Evolutionary conservation across 1,140 invertebrate genomes (phyloP).

Genomic region (Brachionus asplanchnoidis): DNA sequence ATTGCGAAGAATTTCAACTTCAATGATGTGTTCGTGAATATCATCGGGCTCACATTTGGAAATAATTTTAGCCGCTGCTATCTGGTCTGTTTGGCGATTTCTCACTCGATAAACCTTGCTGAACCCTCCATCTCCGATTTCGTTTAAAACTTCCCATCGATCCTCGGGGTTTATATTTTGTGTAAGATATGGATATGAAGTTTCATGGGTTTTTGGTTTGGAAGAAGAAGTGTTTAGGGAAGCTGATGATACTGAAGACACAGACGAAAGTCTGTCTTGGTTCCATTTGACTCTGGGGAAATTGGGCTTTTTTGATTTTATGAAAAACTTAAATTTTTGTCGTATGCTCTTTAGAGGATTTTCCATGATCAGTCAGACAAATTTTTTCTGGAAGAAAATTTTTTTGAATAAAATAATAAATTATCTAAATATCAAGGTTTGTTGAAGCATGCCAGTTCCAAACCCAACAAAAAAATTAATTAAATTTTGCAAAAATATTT

Average conservation of each 20-base stretch:
- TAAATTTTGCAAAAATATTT: slow-evolving; percentile 18
- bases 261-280: not conserved
- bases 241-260: not conserved
- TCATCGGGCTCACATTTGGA: slow-evolving; percentile 92
- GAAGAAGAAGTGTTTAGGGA: not conserved
- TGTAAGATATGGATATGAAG: not conserved
- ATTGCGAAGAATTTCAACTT: slow-evolving; percentile 94
- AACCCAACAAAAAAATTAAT: not conserved
- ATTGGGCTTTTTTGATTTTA: not conserved
- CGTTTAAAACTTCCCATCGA: slow-evolving; percentile 57
- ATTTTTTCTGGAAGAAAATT: not conserved
- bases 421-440: not conserved
- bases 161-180: slow-evolving; percentile 5
- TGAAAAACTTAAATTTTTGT: not conserved
- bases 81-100: slow-evolving; percentile 69
- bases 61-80: slow-evolving; percentile 92
- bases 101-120: slow-evolving; percentile 78
- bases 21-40: slow-evolving; percentile 92
- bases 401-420: not conserved
- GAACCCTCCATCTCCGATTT: slow-evolving; percentile 96
- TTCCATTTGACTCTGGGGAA: not conserved
- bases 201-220: not conserved
- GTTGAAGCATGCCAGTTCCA: slow-evolving; percentile 2
- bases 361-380: not conserved
- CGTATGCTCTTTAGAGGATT: not conserved